Conservation (phyloP, 2,888 invertebrate genomes). For the Chesias legatella region DNA sequence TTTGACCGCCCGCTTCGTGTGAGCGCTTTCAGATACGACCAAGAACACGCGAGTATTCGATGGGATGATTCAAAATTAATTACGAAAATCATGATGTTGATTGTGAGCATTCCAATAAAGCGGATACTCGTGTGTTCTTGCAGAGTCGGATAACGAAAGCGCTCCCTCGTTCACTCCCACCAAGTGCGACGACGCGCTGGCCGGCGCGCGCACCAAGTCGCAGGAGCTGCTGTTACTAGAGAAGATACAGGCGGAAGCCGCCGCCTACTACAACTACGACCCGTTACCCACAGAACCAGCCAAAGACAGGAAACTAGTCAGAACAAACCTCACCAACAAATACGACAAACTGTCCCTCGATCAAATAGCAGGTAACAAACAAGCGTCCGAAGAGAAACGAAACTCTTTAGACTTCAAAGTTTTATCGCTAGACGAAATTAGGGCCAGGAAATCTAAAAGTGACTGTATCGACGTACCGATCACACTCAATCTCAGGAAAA, state of each 20-base stretch:
- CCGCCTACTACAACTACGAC: constrained; percentile 85
- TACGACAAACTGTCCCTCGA: constrained; percentile 76
- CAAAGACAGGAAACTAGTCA: constrained; percentile 50
- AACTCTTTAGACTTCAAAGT: constrained; percentile 68
- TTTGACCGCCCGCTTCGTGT: constrained; percentile 65
- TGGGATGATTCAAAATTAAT: constrained; percentile 74
- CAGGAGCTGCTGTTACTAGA: constrained; percentile 85
- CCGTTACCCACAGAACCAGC: constrained; percentile 42
- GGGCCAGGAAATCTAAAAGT: constrained; percentile 54
- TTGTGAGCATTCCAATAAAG: constrained; percentile 43
- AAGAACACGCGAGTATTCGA: constrained; percentile 61
- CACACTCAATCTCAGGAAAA: constrained; percentile 61
- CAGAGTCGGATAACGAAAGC: constrained; percentile 90
- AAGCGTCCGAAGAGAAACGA: constrained; percentile 37
- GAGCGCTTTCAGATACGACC: constrained; percentile 62
- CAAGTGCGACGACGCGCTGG: constrained; percentile 56
- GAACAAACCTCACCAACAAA: constrained; percentile 52
- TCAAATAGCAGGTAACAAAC: constrained; percentile 66
- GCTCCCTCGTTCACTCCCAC: constrained; percentile 82
- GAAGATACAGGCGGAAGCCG: constrained; percentile 85
- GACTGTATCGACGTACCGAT: constrained; percentile 49
- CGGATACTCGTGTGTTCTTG: constrained; percentile 82
- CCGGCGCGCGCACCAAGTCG: constrained; percentile 77
- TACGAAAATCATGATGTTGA: constrained; percentile 68
- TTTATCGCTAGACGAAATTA: constrained; percentile 74